A percentile compares a stretch with the other conserved stretches of the same genome.
These are phyloP conservation scores for Numenius arquata DNA, from an alignment of 2,113 vertebrate species.

Conservation along the genomic window DNA sequence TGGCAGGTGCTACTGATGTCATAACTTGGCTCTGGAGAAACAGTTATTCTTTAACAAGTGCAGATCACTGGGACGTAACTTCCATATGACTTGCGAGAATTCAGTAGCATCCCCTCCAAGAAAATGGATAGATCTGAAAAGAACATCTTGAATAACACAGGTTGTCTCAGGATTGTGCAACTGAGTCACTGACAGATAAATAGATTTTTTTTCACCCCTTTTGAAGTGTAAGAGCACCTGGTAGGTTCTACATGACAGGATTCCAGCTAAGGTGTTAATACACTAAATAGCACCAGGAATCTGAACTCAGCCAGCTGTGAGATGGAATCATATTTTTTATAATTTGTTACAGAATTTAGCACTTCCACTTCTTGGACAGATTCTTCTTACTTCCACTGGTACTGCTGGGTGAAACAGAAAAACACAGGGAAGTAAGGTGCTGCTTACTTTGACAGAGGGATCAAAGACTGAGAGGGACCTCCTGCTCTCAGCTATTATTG, in stretches of 20 bases:
- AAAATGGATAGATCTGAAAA: neutral
- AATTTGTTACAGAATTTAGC: constrained; percentile 25
- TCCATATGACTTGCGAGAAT: constrained; percentile 11
- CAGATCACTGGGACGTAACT: constrained; percentile 18
- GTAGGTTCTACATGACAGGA: constrained; percentile 6
- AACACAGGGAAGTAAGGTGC: neutral
- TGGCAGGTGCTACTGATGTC: constrained; percentile 54
- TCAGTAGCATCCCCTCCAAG: neutral
- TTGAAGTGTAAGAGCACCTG: constrained; percentile 20
- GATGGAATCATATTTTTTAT: neutral
- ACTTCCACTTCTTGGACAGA: neutral
- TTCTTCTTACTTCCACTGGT: neutral
- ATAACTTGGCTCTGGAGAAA: constrained; percentile 48
- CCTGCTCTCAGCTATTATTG: neutral
- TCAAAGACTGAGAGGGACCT: neutral
- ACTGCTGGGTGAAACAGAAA: neutral
- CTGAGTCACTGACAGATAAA: neutral
- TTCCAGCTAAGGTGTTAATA: constrained; percentile 48
- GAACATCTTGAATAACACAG: neutral
- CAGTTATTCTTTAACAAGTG: constrained; percentile 53
- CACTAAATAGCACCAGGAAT: neutral
- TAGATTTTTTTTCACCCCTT: neutral
- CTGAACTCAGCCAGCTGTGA: neutral
- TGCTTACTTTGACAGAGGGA: neutral
- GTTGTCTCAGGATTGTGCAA: neutral